These are phyloP conservation scores for Alloscopus bannaensis DNA, from an alignment of 2,888 invertebrate genomes.

Conservation along the genomic window DNA sequence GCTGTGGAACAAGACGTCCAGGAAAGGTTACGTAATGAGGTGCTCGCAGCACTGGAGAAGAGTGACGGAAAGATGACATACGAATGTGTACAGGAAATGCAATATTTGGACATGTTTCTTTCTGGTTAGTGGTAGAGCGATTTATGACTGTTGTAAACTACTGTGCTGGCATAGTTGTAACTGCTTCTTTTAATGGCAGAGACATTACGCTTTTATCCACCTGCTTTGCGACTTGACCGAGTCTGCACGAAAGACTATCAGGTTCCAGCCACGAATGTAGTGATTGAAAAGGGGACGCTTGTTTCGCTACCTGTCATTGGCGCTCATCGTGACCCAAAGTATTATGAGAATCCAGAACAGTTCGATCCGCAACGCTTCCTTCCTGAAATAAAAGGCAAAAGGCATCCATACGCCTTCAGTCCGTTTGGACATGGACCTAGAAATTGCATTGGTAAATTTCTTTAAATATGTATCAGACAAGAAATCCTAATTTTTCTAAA, in stretches of 20 bases:
- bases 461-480: no score
- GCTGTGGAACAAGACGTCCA: constrained; percentile 79
- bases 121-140: constrained; percentile 76
- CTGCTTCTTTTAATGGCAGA: constrained; percentile 74
- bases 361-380: constrained; percentile 81
- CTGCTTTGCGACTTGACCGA: constrained; percentile 75
- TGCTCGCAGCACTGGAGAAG: constrained; percentile 76
- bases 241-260: constrained; percentile 76
- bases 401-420: constrained; percentile 77
- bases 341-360: constrained; percentile 77
- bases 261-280: constrained; percentile 77
- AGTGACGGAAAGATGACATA: constrained; percentile 78
- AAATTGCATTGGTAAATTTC: constrained; percentile 19
- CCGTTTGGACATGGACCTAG: constrained; percentile 74
- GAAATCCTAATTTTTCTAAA: no score
- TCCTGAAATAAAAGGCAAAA: constrained; percentile 78
- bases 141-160: not conserved
- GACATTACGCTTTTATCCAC: constrained; percentile 77
- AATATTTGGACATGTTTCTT: constrained; percentile 79
- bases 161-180: not conserved
- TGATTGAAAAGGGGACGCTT: constrained; percentile 78
- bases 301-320: constrained; percentile 78
- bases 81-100: constrained; percentile 79
- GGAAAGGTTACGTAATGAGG: constrained; percentile 77
- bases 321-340: not conserved